Percentiles rank a stretch among this genome's conserved stretches.
These are phyloP conservation scores for Artemia franciscana DNA, from an alignment of 1,140 invertebrate species.

Conservation along the genomic window DNA sequence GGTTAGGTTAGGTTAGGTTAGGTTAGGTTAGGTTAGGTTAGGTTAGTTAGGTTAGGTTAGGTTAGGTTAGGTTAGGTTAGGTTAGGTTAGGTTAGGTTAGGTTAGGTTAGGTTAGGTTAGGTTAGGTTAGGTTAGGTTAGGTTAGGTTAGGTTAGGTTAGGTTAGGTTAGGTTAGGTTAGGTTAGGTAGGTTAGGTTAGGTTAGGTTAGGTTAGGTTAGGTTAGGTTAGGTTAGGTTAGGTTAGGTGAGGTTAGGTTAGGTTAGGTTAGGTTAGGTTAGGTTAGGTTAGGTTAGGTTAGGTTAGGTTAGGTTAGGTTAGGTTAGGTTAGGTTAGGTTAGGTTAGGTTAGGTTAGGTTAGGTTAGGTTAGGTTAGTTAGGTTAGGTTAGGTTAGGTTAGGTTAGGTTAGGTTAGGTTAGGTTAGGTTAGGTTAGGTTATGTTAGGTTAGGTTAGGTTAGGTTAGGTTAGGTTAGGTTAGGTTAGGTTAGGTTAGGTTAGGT, in stretches of 20 bases:
- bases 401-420: conserved; percentile 21
- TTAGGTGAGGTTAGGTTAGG: conserved; percentile 13
- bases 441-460: conserved; percentile 19
- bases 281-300: conserved; percentile 15
- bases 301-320: conserved; percentile 13
- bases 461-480: conserved; percentile 18
- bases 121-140: conserved; percentile 3
- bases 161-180: conserved; percentile 8
- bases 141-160: conserved; percentile 3
- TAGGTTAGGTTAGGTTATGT: too few relatives aligned
- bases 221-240: conserved; percentile 12
- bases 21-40: conserved; percentile 16
- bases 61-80: conserved; percentile 17
- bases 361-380: conserved; percentile 15
- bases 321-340: conserved; percentile 18
- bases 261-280: conserved; percentile 16
- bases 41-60: conserved; percentile 15
- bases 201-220: conserved; percentile 12
- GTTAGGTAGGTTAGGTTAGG: too few relatives aligned
- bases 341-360: conserved; percentile 17
- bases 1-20: conserved; percentile 15
- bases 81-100: conserved; percentile 18
- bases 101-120: conserved; percentile 16
- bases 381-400: conserved; percentile 19
- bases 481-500: conserved; percentile 17